phyloP scores from a whole-genome alignment of 2,797 vertebrate species.

The Lepus oiostolus region DNA sequence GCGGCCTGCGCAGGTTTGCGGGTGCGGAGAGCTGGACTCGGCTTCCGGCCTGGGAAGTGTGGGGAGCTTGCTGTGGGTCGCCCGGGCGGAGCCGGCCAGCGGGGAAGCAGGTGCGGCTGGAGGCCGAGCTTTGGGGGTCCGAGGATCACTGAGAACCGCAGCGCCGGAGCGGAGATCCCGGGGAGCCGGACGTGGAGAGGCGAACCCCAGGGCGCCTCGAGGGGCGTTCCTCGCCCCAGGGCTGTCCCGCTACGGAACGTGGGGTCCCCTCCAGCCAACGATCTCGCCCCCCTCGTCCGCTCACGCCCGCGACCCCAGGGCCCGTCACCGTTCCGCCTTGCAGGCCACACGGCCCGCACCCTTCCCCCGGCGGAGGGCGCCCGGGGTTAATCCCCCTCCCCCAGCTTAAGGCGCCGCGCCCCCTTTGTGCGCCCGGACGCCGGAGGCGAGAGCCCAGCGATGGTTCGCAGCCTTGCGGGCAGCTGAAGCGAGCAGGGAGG shows the following conservation, averaged over 20 bases:
- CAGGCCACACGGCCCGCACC: neutral
- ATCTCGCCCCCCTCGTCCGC: neutral
- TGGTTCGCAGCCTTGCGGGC: slow-evolving; percentile 84
- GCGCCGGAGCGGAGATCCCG: neutral
- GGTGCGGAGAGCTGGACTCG: neutral
- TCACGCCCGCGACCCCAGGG: neutral
- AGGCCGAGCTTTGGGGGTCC: neutral
- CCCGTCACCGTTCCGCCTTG: neutral
- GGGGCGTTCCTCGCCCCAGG: neutral
- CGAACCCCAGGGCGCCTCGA: neutral
- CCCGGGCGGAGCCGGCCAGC: neutral
- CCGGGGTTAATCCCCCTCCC: slow-evolving; percentile 84
- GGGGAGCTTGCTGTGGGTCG: neutral
- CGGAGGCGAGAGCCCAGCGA: slow-evolving; percentile 87
- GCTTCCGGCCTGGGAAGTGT: neutral
- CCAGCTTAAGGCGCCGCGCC: slow-evolving; percentile 84
- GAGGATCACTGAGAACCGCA: neutral
- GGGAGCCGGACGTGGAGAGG: too few relatives aligned
- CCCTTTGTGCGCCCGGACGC: slow-evolving; percentile 83
- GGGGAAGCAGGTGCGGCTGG: neutral
- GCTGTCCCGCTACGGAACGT: neutral
- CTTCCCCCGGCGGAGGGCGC: neutral
- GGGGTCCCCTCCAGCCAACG: neutral
- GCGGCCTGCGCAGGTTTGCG: neutral
- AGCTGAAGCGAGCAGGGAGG: slow-evolving; percentile 82